These are phyloP conservation scores for Drosophila meridiana DNA, from an alignment of 2,888 invertebrate genomes.

Conservation along the genomic window DNA sequence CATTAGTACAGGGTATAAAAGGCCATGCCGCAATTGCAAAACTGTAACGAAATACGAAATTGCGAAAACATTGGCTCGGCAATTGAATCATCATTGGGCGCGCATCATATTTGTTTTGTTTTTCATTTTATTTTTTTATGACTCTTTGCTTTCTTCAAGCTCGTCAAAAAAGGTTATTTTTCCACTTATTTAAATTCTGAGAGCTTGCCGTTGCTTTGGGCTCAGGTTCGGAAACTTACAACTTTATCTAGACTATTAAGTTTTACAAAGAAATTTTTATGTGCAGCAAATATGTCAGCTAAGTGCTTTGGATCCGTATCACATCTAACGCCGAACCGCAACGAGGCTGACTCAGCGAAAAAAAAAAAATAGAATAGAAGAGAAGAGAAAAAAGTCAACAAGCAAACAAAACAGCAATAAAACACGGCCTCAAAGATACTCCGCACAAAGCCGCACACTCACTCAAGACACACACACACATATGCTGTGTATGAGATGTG, in stretches of 20 bases:
- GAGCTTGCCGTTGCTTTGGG: conserved; percentile 42
- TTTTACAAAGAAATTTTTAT: conserved; percentile 69
- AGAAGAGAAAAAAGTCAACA: conserved; percentile 62
- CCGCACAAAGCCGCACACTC: conserved; percentile 39
- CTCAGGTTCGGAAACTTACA: conserved; percentile 39
- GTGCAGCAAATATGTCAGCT: conserved; percentile 73
- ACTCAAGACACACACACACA: conserved; percentile 12
- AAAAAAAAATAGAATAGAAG: conserved; percentile 24
- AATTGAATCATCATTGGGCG: conserved; percentile 70
- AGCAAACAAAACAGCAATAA: conserved; percentile 76
- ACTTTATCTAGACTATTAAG: conserved; percentile 78
- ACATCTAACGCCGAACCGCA: conserved; percentile 62
- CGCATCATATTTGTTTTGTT: conserved; percentile 24
- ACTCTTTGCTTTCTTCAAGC: conserved; percentile 6
- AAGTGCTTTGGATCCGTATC: conserved; percentile 65
- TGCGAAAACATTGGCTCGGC: conserved; percentile 51
- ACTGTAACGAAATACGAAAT: conserved; percentile 47
- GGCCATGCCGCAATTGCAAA: conserved; percentile 24
- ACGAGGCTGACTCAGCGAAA: conserved; percentile 70
- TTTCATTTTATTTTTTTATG: background rate
- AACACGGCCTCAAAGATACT: conserved; percentile 68
- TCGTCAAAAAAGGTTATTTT: conserved; percentile 22
- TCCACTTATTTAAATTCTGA: conserved; percentile 63
- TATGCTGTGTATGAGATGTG: background rate
- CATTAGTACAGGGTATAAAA: conserved; percentile 9